Base-by-base conservation (phyloP, 2,797 vertebrate species). In the Anabas testudineus region DNA sequence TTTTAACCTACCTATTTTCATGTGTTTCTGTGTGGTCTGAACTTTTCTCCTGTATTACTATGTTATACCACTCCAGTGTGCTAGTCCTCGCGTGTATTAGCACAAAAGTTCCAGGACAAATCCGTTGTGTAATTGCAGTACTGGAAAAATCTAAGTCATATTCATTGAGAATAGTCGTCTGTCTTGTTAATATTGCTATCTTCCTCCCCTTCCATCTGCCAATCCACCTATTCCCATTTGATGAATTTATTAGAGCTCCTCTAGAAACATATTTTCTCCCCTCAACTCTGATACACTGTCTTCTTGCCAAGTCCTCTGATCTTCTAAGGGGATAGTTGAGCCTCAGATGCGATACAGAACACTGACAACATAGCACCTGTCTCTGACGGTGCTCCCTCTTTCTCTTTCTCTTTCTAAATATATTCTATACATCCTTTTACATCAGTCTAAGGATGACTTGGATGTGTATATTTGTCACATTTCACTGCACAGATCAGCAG, bases 261-360 rank as follows among this genome's bases (percentile, higher is more conserved):
- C 16, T 37, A 24, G 53, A 32, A 57, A 42, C 66, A 74, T 49
- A 67, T 76, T 54, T 74, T 42, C 53, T 47, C 41, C 34, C 36
- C 57, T 68, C 49, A 67, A 10, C 52, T 36, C 18, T 52, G 41
- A 36, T 36, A 52, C 53, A 63, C 45, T 48, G 47, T 52, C 19
- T 67, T 45, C 7, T 49, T 51, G 36, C 58, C 55, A 76, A 57
- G 32, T 48, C 48, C 43, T 67, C 57, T 71, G 63, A 71, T 71
- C 34, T 56, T 51, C 58, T 36, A 16, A 59, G 30, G 34, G 49
- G 34, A 34, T 4, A 42, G 57, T 51, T 49, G 16, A 1, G 36
- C 32, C 34, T 71, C 55, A 19, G 51, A 49, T 45, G 22, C 63
- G 21, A 7, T 14, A 32, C 41, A 48, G 13, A 67, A 39, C 56